Evolutionary conservation across 2,113 vertebrate genomes (phyloP).

Genomic region (Phrynosoma blainvillii): DNA sequence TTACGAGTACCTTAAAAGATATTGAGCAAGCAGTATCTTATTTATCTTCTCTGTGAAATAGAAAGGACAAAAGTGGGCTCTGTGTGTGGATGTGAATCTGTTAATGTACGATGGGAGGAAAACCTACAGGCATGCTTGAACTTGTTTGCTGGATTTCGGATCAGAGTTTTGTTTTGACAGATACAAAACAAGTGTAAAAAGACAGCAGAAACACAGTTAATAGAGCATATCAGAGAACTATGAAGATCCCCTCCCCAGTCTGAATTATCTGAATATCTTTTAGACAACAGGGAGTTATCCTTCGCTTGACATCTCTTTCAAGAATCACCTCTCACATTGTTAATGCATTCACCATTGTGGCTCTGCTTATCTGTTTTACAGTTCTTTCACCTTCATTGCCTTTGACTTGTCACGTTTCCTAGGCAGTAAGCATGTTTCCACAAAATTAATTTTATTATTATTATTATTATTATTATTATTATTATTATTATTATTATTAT

Average conservation of each 20-base stretch:
- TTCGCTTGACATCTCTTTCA: slow-evolving; percentile 6
- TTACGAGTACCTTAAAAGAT: background rate
- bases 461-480: too few species aligned
- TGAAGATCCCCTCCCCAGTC: background rate
- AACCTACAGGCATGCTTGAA: background rate
- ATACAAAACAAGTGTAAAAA: background rate
- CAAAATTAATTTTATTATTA: background rate
- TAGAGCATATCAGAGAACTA: background rate
- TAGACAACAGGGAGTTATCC: slow-evolving; percentile 28
- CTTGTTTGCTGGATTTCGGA: slow-evolving; percentile 14
- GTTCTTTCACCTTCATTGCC: background rate
- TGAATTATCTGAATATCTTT: background rate
- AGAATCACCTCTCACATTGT: slow-evolving; percentile 14
- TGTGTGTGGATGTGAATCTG: background rate
- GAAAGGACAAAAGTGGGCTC: background rate
- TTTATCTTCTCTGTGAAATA: background rate
- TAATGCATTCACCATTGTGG: slow-evolving; percentile 30
- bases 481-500: too few species aligned
- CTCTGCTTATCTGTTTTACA: slow-evolving; percentile 26
- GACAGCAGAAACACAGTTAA: slow-evolving; percentile 17
- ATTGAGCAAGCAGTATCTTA: background rate
- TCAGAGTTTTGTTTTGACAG: background rate
- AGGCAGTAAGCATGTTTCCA: background rate
- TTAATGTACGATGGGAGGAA: background rate
- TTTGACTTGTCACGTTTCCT: slow-evolving; percentile 9